phyloP scores from a whole-genome alignment of 2,113 vertebrate genomes.

The Phrynosoma platyrhinos region DNA sequence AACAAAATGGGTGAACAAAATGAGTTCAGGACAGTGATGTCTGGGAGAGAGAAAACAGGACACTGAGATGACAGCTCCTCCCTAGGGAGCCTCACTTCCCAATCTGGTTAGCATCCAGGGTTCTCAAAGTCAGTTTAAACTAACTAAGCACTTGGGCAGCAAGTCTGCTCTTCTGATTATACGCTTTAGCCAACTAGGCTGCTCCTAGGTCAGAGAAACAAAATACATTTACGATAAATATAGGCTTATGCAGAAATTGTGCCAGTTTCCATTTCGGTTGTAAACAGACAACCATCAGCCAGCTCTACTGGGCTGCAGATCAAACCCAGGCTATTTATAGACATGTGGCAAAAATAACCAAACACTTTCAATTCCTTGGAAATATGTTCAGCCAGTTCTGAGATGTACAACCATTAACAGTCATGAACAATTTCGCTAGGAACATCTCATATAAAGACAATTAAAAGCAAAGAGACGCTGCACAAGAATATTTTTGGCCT shows the following conservation, averaged over 20 bases:
- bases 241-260: slow-evolving; percentile 25
- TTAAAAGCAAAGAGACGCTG: background rate
- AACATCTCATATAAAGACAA: slow-evolving; percentile 10
- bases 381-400: background rate
- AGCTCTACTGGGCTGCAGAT: slow-evolving; percentile 20
- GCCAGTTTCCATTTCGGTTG: slow-evolving; percentile 36
- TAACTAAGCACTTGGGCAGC: background rate
- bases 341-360: slow-evolving; percentile 24
- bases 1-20: slow-evolving; percentile 4
- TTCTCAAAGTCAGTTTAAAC: slow-evolving; percentile 23
- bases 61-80: background rate
- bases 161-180: slow-evolving; percentile 8
- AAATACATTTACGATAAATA: slow-evolving; percentile 39
- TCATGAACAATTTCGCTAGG: slow-evolving; percentile 16
- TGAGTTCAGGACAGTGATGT: background rate
- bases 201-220: slow-evolving; percentile 30
- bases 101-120: background rate
- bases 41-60: background rate
- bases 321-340: slow-evolving; percentile 28
- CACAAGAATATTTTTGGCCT: background rate
- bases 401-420: slow-evolving; percentile 22
- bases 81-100: background rate
- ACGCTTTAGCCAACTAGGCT: slow-evolving; percentile 11
- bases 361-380: slow-evolving; percentile 24
- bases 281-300: slow-evolving; percentile 34